Conservation (phyloP, 2,113 vertebrate genomes). For the Austrofundulus limnaeus region DNA sequence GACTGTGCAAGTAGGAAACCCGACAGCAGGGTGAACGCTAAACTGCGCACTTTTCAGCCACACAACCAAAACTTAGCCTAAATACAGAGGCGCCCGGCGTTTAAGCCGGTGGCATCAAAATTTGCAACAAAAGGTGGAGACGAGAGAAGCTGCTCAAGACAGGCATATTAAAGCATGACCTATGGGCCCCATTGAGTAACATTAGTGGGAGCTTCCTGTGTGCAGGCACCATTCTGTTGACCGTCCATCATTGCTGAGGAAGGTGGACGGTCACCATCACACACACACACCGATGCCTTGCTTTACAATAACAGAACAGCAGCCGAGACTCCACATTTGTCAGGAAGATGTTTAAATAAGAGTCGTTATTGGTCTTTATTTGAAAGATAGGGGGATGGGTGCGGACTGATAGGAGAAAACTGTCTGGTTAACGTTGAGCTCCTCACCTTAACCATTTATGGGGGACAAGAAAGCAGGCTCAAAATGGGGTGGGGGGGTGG, state of each 20-base stretch:
- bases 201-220: conserved; percentile 85
- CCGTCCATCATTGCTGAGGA: conserved; percentile 84
- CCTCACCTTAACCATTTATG: conserved; percentile 48
- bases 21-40: conserved; percentile 64
- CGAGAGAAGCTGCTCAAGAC: conserved; percentile 78
- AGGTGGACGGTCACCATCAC: conserved; percentile 87
- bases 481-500: conserved; percentile 1
- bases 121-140: conserved; percentile 66
- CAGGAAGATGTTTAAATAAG: conserved; percentile 90
- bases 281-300: conserved; percentile 61
- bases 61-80: conserved; percentile 65
- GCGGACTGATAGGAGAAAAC: conserved; percentile 65
- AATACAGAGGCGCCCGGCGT: conserved; percentile 73
- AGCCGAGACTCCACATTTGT: conserved; percentile 84
- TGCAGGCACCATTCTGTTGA: conserved; percentile 83
- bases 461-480: conserved; percentile 34
- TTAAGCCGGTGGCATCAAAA: conserved; percentile 69
- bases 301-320: conserved; percentile 72
- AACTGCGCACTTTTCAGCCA: conserved; percentile 60
- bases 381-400: conserved; percentile 53
- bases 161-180: conserved; percentile 87
- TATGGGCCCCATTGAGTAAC: conserved; percentile 83
- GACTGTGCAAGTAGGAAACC: conserved; percentile 27
- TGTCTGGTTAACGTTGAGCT: conserved; percentile 91
- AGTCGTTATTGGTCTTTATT: conserved; percentile 92